Evolutionary conservation across 2,113 vertebrate genomes (phyloP), one percentile per base, ranked within the genome.

Genomic region (Fregetta grallaria): DNA sequence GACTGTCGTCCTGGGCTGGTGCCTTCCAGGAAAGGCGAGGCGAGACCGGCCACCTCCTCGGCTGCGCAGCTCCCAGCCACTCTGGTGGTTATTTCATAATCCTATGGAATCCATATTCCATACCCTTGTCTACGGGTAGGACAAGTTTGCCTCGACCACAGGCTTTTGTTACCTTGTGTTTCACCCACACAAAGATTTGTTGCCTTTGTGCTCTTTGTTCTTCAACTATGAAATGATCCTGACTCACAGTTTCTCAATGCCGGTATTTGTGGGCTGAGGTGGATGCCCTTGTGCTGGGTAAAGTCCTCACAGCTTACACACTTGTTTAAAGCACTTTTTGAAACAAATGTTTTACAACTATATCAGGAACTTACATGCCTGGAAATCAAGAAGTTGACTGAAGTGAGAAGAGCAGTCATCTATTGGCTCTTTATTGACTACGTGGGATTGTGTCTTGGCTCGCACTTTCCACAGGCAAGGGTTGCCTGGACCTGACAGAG

Each of bases 111-210:
- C n/a, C n/a, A n/a, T n/a, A n/a, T n/a, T n/a, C n/a, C n/a, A n/a
- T n/a, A n/a, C n/a, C n/a, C n/a, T n/a, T n/a, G 3, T 1, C 36
- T 4, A 4, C 1, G 1, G 30, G 38, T 0, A 52, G 30, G 45
- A 40, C 25, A 16, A 11, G 38, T 23, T 53, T 8, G 6, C 13
- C 32, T 7, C 7, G 36, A 11, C n/a, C 85, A 42, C 72, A 53
- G 58, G 7, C 15, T 8, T 14, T 42, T 20, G 12, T 30, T 18
- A 36, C 42, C 11, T 3, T 3, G 9, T 1, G 0, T 20, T 63
- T 30, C 29, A 7, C 63, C 71, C 11, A 21, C 38, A 6, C 36
- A 9, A 10, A 9, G 9, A 16, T 19, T 40, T 52, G 42, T 40
- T 52, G 34, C 50, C 38, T 83, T 76, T 29, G 55, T 74, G 53